Evolutionary conservation across 2,113 vertebrate genomes (phyloP), one percentile per base, ranked within the genome.

Genomic region (Malurus alboscapulatus): DNA sequence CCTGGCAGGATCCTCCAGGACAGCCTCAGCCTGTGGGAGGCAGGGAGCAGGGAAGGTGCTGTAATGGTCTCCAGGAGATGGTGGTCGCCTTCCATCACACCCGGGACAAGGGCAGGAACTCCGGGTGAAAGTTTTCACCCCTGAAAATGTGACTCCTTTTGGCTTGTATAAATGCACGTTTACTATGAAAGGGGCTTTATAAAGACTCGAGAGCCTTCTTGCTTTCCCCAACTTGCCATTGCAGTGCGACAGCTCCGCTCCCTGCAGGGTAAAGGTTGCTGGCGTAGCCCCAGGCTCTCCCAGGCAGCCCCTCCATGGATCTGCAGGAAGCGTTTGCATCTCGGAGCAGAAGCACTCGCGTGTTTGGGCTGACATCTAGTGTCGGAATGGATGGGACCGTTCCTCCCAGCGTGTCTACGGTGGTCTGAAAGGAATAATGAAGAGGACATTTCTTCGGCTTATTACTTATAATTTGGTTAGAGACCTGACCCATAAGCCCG

Each of bases 331-430:
- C 10, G 6, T 7, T 30, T 30, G 40, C 14, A 12, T 45, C 12
- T 32, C 27, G 6, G 26, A n/a, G 38, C 59, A 25, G 65, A 5
- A 21, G n/a, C 75, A 44, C 57, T 18, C 3, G 12, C 2, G 88
- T 36, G 87, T 69, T 85, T 38, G 55, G 94, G 92, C 95, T 97
- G 97, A 97, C 97, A 97, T 73, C 97, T 97, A 97, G 95, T 29
- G 96, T 96, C 20, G 10, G 36, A 6, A 12, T 18, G 50, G 58
- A 77, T 1, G 2, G 53, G 45, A 55, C 34, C 18, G 0, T 7
- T 57, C 58, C 53, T 87, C 62, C 50, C 34, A 3, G 0, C 1
- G 0, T 1, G 26, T 13, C 14, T 3, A 14, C 5, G 18, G 17
- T 12, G 57, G n/a, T 4, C 62, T 12, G 47, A 26, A 19, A 48